These are phyloP conservation scores for Sussaba pulchella DNA, from an alignment of 2,888 invertebrate genomes.

Conservation along the genomic window DNA sequence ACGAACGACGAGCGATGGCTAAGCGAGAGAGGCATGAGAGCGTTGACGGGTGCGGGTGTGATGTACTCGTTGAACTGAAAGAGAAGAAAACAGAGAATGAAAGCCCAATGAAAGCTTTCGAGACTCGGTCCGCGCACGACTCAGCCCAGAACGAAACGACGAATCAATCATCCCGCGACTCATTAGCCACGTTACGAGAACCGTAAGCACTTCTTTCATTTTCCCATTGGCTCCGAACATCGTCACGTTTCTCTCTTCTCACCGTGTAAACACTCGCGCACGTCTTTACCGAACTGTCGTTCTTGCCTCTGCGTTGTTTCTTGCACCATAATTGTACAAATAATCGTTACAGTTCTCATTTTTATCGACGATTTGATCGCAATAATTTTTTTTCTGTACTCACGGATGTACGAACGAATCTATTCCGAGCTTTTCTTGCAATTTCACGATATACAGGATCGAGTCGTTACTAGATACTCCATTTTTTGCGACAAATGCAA, in stretches of 20 bases:
- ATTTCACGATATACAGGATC: no score
- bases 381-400: no score
- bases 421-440: no score
- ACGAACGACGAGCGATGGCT: conserved; percentile 41
- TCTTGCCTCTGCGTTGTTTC: no score
- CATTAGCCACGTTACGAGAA: conserved; percentile 80
- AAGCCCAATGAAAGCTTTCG: conserved; percentile 76
- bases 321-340: no score
- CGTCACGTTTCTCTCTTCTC: conserved; percentile 45
- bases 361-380: no score
- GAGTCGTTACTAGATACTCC: no score
- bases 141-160: conserved; percentile 71
- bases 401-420: no score
- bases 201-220: conserved; percentile 66
- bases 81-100: conserved; percentile 33
- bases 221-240: conserved; percentile 62
- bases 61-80: not conserved
- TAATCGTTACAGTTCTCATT: no score
- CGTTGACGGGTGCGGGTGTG: conserved; percentile 2
- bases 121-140: conserved; percentile 71
- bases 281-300: no score
- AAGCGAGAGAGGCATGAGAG: conserved; percentile 27
- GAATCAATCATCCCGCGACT: conserved; percentile 83
- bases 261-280: not conserved
- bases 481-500: no score